Evolutionary conservation across 2,888 invertebrate genomes (phyloP), one percentile per base, ranked within the genome.

Genomic region (Sesia bembeciformis): DNA sequence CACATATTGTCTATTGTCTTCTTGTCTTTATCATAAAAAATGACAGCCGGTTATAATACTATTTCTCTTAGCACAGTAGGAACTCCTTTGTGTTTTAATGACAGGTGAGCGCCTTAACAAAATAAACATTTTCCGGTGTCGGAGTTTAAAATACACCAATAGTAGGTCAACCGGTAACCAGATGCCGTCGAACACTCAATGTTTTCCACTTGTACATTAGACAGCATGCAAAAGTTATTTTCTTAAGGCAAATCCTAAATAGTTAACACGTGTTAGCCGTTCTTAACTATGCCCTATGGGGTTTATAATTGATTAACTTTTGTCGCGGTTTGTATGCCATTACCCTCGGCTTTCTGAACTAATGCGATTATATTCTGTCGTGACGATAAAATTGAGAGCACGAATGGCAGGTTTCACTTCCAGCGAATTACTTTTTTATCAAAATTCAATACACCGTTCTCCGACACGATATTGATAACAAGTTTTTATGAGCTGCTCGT

Each of bases 101-200:
- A 66, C 77, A 78, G 76, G 76, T 78, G 79, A 70, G 61, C 63
- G 68, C 61, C 62, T 64, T 61, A 65, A 71, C 59, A 65, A 72
- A 74, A 76, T 72, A 67, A 70, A 73, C 71, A 68, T 67, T 76
- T 72, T 78, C 78, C 78, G 74, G 74, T 66, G 64, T 66, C 67
- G 64, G 58, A 64, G 69, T 72, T 76, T 66, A 64, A 70, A 77
- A 72, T 72, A 72, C 58, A 64, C 64, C 62, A 0, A 4, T 43
- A 61, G 59, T 61, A 58, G 52, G 56, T 58, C 58, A 62, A 64
- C 62, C 58, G 58, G 59, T 63, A 46, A 46, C 46, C 46, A 46
- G 46, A 46, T 46, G 46, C 23, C 4, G 46, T 6, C 23, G 23
- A 23, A n/a, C 23, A 23, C 46, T 7, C 46, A 46, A 46, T 46